phyloP scores from a whole-genome alignment of 2,888 invertebrate genomes.

The Beris morrisii region DNA sequence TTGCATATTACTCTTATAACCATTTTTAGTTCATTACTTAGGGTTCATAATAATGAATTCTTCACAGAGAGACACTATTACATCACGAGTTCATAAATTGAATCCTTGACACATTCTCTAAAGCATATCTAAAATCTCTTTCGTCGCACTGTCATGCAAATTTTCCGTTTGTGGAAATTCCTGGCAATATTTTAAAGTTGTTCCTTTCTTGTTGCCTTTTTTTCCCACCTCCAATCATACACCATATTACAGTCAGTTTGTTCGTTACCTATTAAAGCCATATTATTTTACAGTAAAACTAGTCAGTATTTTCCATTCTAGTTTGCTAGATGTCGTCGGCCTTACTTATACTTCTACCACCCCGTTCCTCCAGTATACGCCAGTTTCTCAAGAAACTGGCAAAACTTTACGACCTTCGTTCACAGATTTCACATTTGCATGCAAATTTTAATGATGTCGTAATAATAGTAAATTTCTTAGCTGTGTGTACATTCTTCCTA shows the following conservation, averaged over 20 bases:
- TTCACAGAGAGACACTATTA: too few relatives aligned
- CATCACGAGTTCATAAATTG: constrained; percentile 14
- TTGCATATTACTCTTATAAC: too few relatives aligned
- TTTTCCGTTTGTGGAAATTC: constrained; percentile 35
- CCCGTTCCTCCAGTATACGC: neutral
- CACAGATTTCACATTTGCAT: constrained; percentile 39
- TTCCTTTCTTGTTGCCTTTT: constrained; percentile 5
- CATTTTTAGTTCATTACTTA: too few relatives aligned
- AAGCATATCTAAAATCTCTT: constrained; percentile 33
- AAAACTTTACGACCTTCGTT: constrained; percentile 38
- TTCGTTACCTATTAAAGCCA: constrained; percentile 10
- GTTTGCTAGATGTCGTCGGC: constrained; percentile 31
- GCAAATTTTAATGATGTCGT: constrained; percentile 39
- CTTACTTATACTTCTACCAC: too few relatives aligned
- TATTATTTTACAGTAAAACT: neutral
- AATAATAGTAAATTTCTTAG: constrained; percentile 38
- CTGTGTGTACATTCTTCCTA: constrained; percentile 17
- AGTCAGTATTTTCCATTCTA: constrained; percentile 17
- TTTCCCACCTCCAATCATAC: neutral
- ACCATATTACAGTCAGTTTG: constrained; percentile 21
- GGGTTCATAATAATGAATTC: too few relatives aligned
- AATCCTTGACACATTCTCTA: constrained; percentile 16
- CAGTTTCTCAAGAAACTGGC: constrained; percentile 27
- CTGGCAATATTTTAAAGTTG: constrained; percentile 10
- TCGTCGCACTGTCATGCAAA: constrained; percentile 38